phyloP scores from a whole-genome alignment of 23 tunicate genomes.

The Aplidium turbinatum region DNA sequence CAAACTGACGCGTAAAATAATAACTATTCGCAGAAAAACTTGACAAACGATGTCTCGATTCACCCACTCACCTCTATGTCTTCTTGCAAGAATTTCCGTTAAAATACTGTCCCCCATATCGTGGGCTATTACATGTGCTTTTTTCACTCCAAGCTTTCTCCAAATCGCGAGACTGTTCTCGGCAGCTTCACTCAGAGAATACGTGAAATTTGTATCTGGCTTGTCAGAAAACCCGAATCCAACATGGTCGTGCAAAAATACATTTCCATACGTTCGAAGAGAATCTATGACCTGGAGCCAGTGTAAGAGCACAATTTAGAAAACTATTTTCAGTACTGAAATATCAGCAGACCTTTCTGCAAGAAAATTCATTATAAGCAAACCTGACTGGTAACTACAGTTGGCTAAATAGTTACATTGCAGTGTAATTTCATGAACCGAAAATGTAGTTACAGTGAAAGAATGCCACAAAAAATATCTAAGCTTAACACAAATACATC shows the following conservation, averaged over 20 bases:
- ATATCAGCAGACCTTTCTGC: not conserved
- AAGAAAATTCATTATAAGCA: too few species aligned
- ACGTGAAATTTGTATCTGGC: conserved; percentile 77
- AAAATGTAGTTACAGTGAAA: too few species aligned
- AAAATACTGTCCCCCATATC: conserved; percentile 98
- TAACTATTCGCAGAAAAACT: too few species aligned
- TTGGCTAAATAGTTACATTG: too few species aligned
- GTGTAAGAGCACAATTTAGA: not conserved
- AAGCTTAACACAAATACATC: too few species aligned
- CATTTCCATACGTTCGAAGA: conserved; percentile 66
- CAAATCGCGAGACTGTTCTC: conserved; percentile 71
- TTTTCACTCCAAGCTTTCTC: conserved; percentile 49
- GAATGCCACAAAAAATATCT: too few species aligned
- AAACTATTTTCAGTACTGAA: not conserved
- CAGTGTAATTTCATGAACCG: too few species aligned
- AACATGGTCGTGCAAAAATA: conserved; percentile 87
- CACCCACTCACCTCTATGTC: conserved; percentile 52
- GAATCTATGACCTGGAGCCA: conserved; percentile 65
- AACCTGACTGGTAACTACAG: too few species aligned
- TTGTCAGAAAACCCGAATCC: conserved; percentile 98
- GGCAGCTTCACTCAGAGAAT: conserved; percentile 86
- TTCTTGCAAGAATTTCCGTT: conserved; percentile 83
- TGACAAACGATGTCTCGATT: too few species aligned
- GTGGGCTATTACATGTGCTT: conserved; percentile 82
- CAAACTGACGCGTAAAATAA: too few species aligned